Evolutionary conservation across 2,888 invertebrate genomes (phyloP).

Genomic region (Nephrocerus scutellatus): DNA sequence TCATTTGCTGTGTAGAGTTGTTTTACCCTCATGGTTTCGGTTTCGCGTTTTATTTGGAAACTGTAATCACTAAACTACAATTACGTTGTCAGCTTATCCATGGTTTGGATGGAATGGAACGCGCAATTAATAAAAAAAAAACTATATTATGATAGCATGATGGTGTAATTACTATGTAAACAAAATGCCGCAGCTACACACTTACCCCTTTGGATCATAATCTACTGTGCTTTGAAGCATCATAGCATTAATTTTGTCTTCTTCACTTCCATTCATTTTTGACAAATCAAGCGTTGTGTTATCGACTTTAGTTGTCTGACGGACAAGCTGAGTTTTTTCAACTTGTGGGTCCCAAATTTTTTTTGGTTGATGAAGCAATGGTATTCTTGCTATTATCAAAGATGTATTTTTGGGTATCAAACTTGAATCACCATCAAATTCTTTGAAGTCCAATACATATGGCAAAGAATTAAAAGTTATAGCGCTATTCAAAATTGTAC

Average conservation of each 20-base stretch:
- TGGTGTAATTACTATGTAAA: no score
- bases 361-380: conserved; percentile 70
- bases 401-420: conserved; percentile 97
- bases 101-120: no score
- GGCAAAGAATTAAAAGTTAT: conserved; percentile 1
- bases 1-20: no score
- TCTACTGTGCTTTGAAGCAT: conserved; percentile 95
- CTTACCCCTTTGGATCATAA: conserved; percentile 95
- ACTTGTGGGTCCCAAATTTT: conserved; percentile 62
- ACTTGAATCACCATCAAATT: conserved; percentile 82
- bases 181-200: no score
- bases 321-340: conserved; percentile 44
- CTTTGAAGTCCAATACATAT: conserved; percentile 49
- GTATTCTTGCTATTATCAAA: conserved; percentile 87
- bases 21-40: no score
- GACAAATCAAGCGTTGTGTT: conserved; percentile 71
- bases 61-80: no score
- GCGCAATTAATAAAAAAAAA: no score
- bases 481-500: no score
- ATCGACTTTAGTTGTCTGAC: conserved; percentile 50
- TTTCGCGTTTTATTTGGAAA: no score
- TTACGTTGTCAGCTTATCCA: no score
- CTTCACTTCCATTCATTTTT: conserved; percentile 87
- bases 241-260: conserved; percentile 96
- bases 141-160: no score